phyloP scores from a whole-genome alignment of 2,888 invertebrate genomes.

The Margaritifera margaritifera region DNA sequence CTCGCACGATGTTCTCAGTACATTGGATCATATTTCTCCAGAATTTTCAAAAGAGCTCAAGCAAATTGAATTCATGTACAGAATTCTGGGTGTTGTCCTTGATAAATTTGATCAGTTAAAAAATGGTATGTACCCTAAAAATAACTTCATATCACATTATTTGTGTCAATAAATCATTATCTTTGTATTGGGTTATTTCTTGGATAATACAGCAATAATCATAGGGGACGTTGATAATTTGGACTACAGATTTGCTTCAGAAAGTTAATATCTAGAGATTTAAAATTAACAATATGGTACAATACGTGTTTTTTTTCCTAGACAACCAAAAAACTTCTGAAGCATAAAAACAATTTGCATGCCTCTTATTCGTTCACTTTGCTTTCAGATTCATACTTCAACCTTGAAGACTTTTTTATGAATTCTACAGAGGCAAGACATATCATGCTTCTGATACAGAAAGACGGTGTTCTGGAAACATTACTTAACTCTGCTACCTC shows the following conservation, averaged over 20 bases:
- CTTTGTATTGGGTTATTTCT: too few species aligned
- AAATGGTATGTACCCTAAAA: too few species aligned
- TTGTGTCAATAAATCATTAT: too few species aligned
- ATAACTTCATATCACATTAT: too few species aligned
- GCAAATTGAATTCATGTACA: constrained; percentile 12
- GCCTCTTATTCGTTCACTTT: not conserved
- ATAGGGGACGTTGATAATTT: too few species aligned
- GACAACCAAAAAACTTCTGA: too few species aligned
- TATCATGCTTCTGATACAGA: constrained; percentile 36
- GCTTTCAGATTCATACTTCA: constrained; percentile 36
- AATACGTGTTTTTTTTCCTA: too few species aligned
- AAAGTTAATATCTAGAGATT: too few species aligned
- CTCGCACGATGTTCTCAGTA: constrained; percentile 1
- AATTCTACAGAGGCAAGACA: constrained; percentile 40
- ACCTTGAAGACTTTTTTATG: constrained; percentile 42
- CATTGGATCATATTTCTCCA: constrained; percentile 8
- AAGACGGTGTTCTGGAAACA: constrained; percentile 48
- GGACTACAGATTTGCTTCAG: too few species aligned
- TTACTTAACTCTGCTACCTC: constrained; percentile 42
- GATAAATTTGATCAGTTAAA: constrained; percentile 14
- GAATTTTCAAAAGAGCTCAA: constrained; percentile 17
- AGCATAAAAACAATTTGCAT: too few species aligned
- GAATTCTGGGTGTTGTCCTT: constrained; percentile 16
- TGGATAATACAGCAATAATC: too few species aligned
- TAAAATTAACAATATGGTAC: too few species aligned